Percentiles rank a stretch among this genome's conserved stretches.
phyloP scores from a whole-genome alignment of 2,797 vertebrate genomes.

The Coregonus sp. region DNA sequence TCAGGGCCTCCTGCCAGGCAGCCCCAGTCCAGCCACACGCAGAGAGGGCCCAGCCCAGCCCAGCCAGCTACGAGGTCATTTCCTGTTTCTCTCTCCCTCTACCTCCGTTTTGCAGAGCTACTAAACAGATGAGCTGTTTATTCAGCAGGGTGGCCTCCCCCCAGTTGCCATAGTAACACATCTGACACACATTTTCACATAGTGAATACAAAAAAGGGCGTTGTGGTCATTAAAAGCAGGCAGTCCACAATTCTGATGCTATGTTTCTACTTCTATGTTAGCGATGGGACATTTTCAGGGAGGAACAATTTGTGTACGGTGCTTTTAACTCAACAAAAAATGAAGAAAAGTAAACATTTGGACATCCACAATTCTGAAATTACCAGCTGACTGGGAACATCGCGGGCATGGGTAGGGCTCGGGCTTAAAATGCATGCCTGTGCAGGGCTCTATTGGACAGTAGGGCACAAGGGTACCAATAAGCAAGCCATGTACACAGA shows the following conservation, averaged over 20 bases:
- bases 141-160: not conserved
- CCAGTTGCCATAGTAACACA: not conserved
- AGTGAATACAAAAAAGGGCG: not conserved
- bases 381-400: not conserved
- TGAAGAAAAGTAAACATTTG: not conserved
- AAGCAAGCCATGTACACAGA: not conserved
- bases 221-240: not conserved
- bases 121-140: slow-evolving; percentile 23
- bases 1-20: not conserved
- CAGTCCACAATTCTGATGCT: not conserved
- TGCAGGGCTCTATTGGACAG: not conserved
- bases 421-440: not conserved
- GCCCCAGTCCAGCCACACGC: not conserved
- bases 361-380: not conserved
- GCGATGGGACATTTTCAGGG: not conserved
- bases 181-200: slow-evolving; percentile 2
- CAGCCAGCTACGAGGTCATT: not conserved
- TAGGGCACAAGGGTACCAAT: not conserved
- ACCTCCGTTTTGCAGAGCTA: not conserved
- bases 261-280: not conserved
- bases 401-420: not conserved
- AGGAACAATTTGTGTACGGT: not conserved
- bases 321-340: not conserved
- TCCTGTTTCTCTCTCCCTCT: slow-evolving; percentile 1
- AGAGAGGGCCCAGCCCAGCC: not conserved